These are phyloP conservation scores for Slavum lentiscoides DNA, from an alignment of 2,888 invertebrate genomes.

Conservation along the genomic window DNA sequence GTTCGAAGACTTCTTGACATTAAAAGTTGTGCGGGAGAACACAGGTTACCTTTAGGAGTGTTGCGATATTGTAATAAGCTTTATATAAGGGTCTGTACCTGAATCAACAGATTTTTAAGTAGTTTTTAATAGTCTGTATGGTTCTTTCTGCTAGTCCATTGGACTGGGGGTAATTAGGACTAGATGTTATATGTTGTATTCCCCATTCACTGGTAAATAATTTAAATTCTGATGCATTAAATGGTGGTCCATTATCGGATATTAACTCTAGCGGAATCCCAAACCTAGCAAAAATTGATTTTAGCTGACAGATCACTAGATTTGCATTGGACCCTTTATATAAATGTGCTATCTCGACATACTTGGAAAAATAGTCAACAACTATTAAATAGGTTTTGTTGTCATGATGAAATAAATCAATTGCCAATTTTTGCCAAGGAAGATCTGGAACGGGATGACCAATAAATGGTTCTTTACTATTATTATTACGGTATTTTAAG, in stretches of 20 bases:
- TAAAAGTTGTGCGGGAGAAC: constrained; percentile 37
- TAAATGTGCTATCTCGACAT: constrained; percentile 45
- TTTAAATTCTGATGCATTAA: constrained; percentile 27
- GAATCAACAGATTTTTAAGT: neutral
- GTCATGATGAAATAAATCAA: constrained; percentile 47
- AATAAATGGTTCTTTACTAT: constrained; percentile 54
- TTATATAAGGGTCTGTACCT: constrained; percentile 26
- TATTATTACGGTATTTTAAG: constrained; percentile 32
- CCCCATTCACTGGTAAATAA: constrained; percentile 46
- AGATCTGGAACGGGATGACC: constrained; percentile 48
- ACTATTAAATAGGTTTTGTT: constrained; percentile 51
- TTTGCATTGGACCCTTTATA: constrained; percentile 10
- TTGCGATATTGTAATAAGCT: constrained; percentile 36
- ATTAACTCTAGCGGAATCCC: constrained; percentile 45
- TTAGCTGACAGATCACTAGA: constrained; percentile 45
- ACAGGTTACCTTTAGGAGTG: constrained; percentile 18
- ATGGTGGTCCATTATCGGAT: constrained; percentile 46
- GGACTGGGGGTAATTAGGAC: constrained; percentile 53
- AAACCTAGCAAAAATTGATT: constrained; percentile 53
- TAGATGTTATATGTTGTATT: constrained; percentile 39
- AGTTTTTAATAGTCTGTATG: neutral
- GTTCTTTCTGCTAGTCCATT: too few relatives aligned
- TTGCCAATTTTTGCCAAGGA: constrained; percentile 51
- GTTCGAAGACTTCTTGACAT: constrained; percentile 23
- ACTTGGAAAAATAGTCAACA: constrained; percentile 54